Conservation (phyloP, 2,888 invertebrate species). For the Diachrysia chrysitis region DNA sequence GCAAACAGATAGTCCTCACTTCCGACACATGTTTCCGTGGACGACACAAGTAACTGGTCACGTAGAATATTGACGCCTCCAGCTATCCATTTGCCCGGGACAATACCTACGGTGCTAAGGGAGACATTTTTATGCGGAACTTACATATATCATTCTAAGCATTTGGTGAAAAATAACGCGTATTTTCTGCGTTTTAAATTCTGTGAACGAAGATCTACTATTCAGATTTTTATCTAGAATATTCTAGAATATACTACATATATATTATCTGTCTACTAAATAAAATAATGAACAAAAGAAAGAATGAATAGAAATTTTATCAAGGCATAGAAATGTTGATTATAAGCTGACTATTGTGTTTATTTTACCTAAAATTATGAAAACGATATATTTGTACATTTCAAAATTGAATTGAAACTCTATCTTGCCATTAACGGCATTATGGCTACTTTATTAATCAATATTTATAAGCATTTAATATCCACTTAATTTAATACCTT, state of each 20-base stretch:
- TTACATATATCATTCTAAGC: slow-evolving; percentile 64
- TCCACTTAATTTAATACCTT: slow-evolving; percentile 29
- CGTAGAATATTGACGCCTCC: slow-evolving; percentile 89
- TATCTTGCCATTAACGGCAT: slow-evolving; percentile 17
- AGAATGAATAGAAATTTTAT: no score
- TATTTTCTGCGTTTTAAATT: slow-evolving; percentile 53
- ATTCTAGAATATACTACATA: no score
- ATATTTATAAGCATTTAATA: slow-evolving; percentile 35
- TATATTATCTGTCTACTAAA: no score
- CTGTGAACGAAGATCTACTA: slow-evolving; percentile 37
- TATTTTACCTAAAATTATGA: neutral
- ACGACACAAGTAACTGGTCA: slow-evolving; percentile 85
- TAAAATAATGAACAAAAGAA: no score
- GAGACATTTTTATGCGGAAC: slow-evolving; percentile 74
- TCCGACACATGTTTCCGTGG: slow-evolving; percentile 88
- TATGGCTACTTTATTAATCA: slow-evolving; percentile 25
- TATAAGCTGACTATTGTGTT: neutral
- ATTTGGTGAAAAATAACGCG: slow-evolving; percentile 58
- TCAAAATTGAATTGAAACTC: slow-evolving; percentile 13
- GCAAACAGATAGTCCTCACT: slow-evolving; percentile 88
- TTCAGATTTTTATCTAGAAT: slow-evolving; percentile 16
- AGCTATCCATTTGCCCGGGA: slow-evolving; percentile 80
- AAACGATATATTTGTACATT: neutral
- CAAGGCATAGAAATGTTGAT: no score
- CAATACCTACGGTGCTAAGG: slow-evolving; percentile 76